phyloP scores from a whole-genome alignment of 2,888 invertebrate species.

The Mythimna vitellina region DNA sequence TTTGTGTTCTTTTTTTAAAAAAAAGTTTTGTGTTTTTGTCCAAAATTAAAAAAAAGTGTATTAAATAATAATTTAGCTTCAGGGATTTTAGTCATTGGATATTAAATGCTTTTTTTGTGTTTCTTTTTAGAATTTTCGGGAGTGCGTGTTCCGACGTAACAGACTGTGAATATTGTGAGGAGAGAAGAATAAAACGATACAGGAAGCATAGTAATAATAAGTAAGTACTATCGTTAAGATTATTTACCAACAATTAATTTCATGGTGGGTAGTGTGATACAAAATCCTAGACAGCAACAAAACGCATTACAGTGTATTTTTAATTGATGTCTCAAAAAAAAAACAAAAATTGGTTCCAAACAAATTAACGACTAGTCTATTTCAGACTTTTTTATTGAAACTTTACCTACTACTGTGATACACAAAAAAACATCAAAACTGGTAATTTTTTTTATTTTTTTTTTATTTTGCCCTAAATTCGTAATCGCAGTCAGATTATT shows the following conservation, averaged over 20 bases:
- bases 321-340: neutral
- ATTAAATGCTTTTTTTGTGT: slow-evolving; percentile 11
- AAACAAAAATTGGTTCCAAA: too few relatives aligned
- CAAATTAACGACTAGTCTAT: too few relatives aligned
- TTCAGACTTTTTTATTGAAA: too few relatives aligned
- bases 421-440: too few relatives aligned
- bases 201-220: slow-evolving; percentile 55
- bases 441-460: too few relatives aligned
- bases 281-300: neutral
- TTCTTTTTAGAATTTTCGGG: slow-evolving; percentile 79
- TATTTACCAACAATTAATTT: neutral
- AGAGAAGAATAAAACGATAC: slow-evolving; percentile 63
- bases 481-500: neutral
- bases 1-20: neutral
- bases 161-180: slow-evolving; percentile 85
- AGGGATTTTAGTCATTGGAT: neutral
- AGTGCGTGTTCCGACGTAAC: slow-evolving; percentile 84
- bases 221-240: slow-evolving; percentile 61
- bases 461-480: neutral
- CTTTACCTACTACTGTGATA: too few relatives aligned
- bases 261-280: neutral
- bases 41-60: neutral
- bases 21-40: neutral
- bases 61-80: neutral
- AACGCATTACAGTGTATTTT: neutral